Conservation (phyloP, 2,888 invertebrate genomes). For the Pyrochroa serraticornis region DNA sequence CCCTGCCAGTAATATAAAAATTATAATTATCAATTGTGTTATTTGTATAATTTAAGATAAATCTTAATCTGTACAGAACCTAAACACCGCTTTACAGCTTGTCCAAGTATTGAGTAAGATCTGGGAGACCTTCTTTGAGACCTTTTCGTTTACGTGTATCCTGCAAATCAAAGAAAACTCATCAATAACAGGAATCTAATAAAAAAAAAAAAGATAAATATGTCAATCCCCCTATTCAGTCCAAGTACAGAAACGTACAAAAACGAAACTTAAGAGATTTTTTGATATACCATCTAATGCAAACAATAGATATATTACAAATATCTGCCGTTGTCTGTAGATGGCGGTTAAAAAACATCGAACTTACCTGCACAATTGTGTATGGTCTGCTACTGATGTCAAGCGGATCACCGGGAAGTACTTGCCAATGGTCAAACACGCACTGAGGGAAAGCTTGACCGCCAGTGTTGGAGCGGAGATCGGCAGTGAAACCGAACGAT, state of each 20-base stretch:
- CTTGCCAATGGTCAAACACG: slow-evolving; percentile 99
- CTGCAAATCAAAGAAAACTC: slow-evolving; percentile 58
- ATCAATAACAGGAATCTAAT: slow-evolving; percentile 12
- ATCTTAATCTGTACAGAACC: slow-evolving; percentile 57
- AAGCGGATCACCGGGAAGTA: slow-evolving; percentile 93
- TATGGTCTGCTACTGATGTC: slow-evolving; percentile 78
- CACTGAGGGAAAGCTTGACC: slow-evolving; percentile 99
- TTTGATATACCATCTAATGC: slow-evolving; percentile 58
- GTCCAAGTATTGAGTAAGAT: slow-evolving; percentile 94
- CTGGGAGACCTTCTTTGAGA: slow-evolving; percentile 96
- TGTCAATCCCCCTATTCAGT: slow-evolving; percentile 61
- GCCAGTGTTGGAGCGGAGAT: slow-evolving; percentile 95
- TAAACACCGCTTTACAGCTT: slow-evolving; percentile 82
- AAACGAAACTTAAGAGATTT: slow-evolving; percentile 59
- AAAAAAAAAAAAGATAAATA: slow-evolving; percentile 17
- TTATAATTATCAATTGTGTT: slow-evolving; percentile 30
- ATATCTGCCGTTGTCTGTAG: slow-evolving; percentile 50
- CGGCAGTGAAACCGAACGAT: slow-evolving; percentile 99
- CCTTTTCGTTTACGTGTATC: slow-evolving; percentile 99
- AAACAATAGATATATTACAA: slow-evolving; percentile 43
- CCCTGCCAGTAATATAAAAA: slow-evolving; percentile 27
- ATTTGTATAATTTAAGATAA: slow-evolving; percentile 38
- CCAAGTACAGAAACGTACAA: slow-evolving; percentile 47
- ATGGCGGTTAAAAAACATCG: slow-evolving; percentile 35
- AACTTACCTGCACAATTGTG: slow-evolving; percentile 75